Evolutionary conservation across 2,113 vertebrate genomes (phyloP).

Genomic region (Spizaetus ornatus): DNA sequence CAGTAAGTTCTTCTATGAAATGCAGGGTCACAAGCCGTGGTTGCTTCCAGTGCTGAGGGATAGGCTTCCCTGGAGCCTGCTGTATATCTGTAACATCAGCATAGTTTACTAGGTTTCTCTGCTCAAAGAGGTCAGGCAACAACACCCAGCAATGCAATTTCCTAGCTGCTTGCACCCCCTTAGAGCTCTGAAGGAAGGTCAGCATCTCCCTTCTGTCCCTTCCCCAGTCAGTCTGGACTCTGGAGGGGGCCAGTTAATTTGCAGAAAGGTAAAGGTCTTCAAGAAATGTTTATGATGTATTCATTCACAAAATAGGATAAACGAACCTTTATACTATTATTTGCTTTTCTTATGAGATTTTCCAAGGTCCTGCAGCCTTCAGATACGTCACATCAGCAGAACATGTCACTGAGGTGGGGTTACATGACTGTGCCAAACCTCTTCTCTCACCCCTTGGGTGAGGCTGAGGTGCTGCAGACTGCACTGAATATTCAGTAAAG

Average conservation of each 20-base stretch:
- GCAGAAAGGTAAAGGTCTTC: neutral
- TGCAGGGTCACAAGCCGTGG: rapidly evolving
- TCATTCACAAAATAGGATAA: neutral
- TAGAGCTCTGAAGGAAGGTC: neutral
- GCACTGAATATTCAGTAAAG: neutral
- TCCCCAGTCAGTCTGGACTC: neutral
- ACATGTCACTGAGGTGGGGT: neutral
- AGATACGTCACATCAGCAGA: neutral
- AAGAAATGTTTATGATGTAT: neutral
- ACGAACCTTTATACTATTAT: neutral
- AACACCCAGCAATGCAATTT: neutral
- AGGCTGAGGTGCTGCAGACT: neutral
- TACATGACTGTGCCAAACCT: neutral
- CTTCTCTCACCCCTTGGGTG: neutral
- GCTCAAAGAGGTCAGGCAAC: neutral
- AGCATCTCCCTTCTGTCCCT: neutral
- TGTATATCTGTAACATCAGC: neutral
- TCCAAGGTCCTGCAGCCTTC: neutral
- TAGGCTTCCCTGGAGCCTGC: neutral
- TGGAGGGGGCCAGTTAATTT: neutral
- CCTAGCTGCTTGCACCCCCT: neutral
- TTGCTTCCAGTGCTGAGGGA: neutral
- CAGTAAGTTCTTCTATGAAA: neutral
- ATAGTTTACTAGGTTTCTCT: neutral
- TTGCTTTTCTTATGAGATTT: neutral